These are phyloP conservation scores for Neria commutata DNA, from an alignment of 2,888 invertebrate genomes.

Conservation along the genomic window DNA sequence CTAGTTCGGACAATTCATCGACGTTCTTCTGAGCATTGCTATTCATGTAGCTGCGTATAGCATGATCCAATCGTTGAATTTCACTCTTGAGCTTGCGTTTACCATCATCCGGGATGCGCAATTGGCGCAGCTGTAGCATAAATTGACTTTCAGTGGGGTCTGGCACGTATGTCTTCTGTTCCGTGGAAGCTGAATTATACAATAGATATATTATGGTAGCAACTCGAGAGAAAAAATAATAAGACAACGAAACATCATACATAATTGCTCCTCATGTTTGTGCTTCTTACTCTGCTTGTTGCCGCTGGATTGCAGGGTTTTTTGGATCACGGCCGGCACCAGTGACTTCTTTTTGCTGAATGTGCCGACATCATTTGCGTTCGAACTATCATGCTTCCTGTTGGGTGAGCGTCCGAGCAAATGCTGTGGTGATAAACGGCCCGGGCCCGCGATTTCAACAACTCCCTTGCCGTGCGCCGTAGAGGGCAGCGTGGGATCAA, in stretches of 20 bases:
- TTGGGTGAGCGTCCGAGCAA: slow-evolving; percentile 31
- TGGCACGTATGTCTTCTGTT: slow-evolving; percentile 44
- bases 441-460: no score
- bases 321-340: slow-evolving; percentile 56
- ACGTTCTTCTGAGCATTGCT: slow-evolving; percentile 61
- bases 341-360: slow-evolving; percentile 53
- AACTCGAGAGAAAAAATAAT: neutral
- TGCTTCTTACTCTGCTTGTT: slow-evolving; percentile 31
- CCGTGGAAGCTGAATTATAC: slow-evolving; percentile 13
- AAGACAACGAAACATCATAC: slow-evolving; percentile 3
- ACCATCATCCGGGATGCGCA: slow-evolving; percentile 59
- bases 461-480: slow-evolving; percentile 27
- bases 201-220: neutral
- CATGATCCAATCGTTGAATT: slow-evolving; percentile 55
- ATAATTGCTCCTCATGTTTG: slow-evolving; percentile 10
- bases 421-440: slow-evolving; percentile 46
- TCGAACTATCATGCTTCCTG: slow-evolving; percentile 17
- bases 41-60: slow-evolving; percentile 54
- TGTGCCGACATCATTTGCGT: slow-evolving; percentile 12
- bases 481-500: no score
- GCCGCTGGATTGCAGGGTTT: slow-evolving; percentile 46
- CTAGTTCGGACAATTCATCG: slow-evolving; percentile 86
- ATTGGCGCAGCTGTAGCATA: slow-evolving; percentile 52
- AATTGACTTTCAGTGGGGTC: slow-evolving; percentile 56
- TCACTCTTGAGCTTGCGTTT: slow-evolving; percentile 57